Evolutionary conservation across 37 sponge, comb jelly and placozoan genomes (phyloP).

Genomic region (Axinella damicornis): DNA sequence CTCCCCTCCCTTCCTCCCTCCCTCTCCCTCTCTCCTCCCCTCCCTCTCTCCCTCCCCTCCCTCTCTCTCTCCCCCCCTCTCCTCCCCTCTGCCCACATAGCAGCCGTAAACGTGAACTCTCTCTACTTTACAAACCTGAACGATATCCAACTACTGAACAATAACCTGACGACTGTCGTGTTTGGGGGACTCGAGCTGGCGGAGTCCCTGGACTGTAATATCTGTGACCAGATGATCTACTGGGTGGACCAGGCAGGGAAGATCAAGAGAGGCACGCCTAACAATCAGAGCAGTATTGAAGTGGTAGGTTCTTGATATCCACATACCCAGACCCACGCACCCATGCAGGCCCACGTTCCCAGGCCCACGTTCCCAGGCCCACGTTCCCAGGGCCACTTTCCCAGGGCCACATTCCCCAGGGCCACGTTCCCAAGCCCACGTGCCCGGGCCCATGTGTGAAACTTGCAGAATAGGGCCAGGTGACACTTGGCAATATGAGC

Average conservation of each 20-base stretch:
- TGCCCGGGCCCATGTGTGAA: too few species aligned
- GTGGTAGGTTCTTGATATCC: not conserved
- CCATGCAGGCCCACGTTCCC: not conserved
- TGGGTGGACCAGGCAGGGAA: not conserved
- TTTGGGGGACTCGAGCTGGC: not conserved
- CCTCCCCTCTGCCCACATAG: not conserved
- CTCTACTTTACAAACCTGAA: not conserved
- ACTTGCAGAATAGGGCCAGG: too few species aligned
- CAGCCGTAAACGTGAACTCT: not conserved
- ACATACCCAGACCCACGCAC: conserved; percentile 4
- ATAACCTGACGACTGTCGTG: not conserved
- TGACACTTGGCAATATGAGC: too few species aligned
- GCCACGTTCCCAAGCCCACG: too few species aligned
- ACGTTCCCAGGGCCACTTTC: too few species aligned
- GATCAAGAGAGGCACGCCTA: not conserved
- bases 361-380: too few species aligned
- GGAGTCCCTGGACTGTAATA: conserved; percentile 23
- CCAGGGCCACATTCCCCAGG: too few species aligned
- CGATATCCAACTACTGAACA: not conserved
- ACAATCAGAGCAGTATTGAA: not conserved
- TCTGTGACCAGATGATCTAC: conserved; percentile 25
- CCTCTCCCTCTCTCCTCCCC: conserved; percentile 2
- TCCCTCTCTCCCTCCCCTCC: conserved; percentile 18
- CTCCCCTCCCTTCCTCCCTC: conserved; percentile 11
- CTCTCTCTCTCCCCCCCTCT: not conserved